Base-by-base conservation (phyloP, 2,113 vertebrate species). In the Actinemys pallida region DNA sequence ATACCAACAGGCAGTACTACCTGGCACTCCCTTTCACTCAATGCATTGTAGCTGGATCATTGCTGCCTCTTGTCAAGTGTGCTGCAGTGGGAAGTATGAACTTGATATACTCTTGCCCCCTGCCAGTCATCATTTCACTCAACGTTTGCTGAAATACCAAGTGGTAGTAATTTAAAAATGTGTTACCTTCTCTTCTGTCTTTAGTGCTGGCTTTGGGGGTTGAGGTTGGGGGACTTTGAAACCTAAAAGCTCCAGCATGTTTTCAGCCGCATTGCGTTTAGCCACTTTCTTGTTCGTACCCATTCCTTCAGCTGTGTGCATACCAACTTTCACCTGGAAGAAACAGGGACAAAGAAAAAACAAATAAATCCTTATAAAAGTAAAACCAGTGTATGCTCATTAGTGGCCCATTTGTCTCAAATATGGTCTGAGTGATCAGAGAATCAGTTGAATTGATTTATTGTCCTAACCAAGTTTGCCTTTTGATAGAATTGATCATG, bases 251-350 rank as follows among this genome's bases (percentile, higher is more conserved):
- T 99, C 99, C 98, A 99, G 97, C 99, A 99, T 99, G 96, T 99
- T 99, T 98, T 99, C 99, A 9, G 99, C 99, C 83, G 99, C 99
- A 4, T 99, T 99, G 93, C 99, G 99, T 93, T 99, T 99, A 92
- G 99, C 99, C 96, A 99, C 99, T 94, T 99, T 99, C 97, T 99
- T 99, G 95, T 99, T 99, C 0, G 99, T 99, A 87, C 99, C 99
- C 95, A 99, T 98, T 75, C 99, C 99, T 97, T 99, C 99, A 5
- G 99, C 99, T 81, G 98, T 98, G 96, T 99, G 99, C 69, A 99
- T 98, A 29, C 99, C 99, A 90, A 99, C 99, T 50, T 99, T 98
- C 89, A 99, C 99, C 99, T 99, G 95, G 14, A 45, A 50, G 90
- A 50, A 54, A 57, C 1, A 89, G 14, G 5, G 75, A 78, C 85